Conservation (phyloP, 2,888 invertebrate genomes). For the Scaptomyza reducta region DNA sequence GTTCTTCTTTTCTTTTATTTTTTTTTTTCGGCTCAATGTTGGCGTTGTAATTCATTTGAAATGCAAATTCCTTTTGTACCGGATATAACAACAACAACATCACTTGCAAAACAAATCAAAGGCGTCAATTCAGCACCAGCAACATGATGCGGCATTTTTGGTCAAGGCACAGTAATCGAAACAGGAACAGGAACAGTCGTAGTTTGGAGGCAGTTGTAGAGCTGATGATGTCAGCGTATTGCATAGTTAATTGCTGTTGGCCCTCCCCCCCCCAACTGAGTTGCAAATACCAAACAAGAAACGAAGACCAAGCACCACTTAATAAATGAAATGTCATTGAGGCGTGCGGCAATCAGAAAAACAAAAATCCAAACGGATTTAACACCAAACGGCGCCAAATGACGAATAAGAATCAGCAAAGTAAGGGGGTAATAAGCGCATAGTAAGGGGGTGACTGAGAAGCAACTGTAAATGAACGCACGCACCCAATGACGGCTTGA, state of each 20-base stretch:
- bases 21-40: constrained; percentile 32
- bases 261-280: constrained; percentile 22
- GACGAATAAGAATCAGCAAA: constrained; percentile 36
- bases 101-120: constrained; percentile 74
- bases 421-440: no score
- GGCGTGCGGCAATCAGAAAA: constrained; percentile 76
- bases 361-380: constrained; percentile 71
- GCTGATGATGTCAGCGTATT: constrained; percentile 72
- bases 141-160: constrained; percentile 62
- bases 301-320: constrained; percentile 56
- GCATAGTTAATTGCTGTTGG: constrained; percentile 76
- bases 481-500: constrained; percentile 9
- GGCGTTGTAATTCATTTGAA: constrained; percentile 71
- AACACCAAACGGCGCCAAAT: constrained; percentile 60
- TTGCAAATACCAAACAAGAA: constrained; percentile 27
- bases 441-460: neutral
- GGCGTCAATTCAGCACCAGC: constrained; percentile 44
- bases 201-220: neutral
- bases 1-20: neutral
- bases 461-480: constrained; percentile 32
- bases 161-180: constrained; percentile 1
- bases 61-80: constrained; percentile 76
- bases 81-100: constrained; percentile 66
- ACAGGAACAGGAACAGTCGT: constrained; percentile 3
- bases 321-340: constrained; percentile 80